Evolutionary conservation across 2,888 invertebrate species (phyloP).

Genomic region (Cantharis flavilabris): DNA sequence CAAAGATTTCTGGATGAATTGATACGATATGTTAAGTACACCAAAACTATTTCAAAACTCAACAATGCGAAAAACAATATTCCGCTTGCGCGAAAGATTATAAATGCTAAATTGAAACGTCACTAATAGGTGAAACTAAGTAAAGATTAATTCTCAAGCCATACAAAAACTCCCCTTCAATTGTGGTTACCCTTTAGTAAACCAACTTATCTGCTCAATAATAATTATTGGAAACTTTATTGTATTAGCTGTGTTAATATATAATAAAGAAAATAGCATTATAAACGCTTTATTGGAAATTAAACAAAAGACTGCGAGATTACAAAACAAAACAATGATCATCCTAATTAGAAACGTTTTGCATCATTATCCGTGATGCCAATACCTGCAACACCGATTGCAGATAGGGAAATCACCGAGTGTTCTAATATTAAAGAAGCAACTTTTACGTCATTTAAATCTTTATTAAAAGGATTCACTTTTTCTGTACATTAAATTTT

Average conservation of each 20-base stretch:
- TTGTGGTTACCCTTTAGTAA: slow-evolving; percentile 24
- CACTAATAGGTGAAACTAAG: slow-evolving; percentile 14
- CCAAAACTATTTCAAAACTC: neutral
- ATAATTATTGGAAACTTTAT: slow-evolving; percentile 16
- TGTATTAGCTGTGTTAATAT: neutral
- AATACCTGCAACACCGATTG: neutral
- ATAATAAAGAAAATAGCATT: neutral
- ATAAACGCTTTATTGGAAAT: neutral
- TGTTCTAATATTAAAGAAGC: neutral
- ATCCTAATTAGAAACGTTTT: neutral
- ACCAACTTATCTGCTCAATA: slow-evolving; percentile 21
- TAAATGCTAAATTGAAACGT: slow-evolving; percentile 10
- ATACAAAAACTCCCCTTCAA: slow-evolving; percentile 26
- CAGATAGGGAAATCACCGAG: neutral
- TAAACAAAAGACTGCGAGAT: neutral
- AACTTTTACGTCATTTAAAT: too few relatives aligned
- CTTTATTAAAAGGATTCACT: neutral
- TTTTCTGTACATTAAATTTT: neutral
- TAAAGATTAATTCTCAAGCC: slow-evolving; percentile 23
- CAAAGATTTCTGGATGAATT: slow-evolving; percentile 26
- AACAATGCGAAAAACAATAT: neutral
- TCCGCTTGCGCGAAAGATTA: neutral
- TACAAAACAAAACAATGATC: neutral
- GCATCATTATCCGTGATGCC: neutral
- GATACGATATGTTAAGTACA: slow-evolving; percentile 25